Evolutionary conservation across 1,140 invertebrate genomes (phyloP), one percentile per base, ranked within the genome.

Genomic region (Diprion similis): DNA sequence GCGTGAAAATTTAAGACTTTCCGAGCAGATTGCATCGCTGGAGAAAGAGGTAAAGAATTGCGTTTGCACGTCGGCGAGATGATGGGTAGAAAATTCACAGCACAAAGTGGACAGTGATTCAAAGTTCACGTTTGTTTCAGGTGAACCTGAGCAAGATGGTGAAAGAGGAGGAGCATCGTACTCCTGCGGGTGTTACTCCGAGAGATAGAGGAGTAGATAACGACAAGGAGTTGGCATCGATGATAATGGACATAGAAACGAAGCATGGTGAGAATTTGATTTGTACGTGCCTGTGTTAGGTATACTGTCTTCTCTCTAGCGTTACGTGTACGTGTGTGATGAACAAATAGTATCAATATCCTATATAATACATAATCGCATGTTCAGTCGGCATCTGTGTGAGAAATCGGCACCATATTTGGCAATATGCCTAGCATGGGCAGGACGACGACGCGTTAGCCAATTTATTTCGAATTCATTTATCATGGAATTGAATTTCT

Each of bases 161-260:
- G 4, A 67, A 73, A 4, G 46, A 73, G 8, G 80, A 82, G 17
- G 80, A 85, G 66, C 77, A 73, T 46, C 77, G 80, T 73, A 73
- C 37, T 24, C 68, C 76, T 67, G 87, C 85, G 70, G 24, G 24
- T 37, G 89, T 79, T 76, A 89, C 88, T 73, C 89, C 84, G 79
- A 90, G 86, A n/a, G n/a, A n/a, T n/a, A n/a, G n/a, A 80, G 89
- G 90, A 87, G 82, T 88, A 83, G 79, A 83, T 66, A 88, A 85
- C 71, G 92, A 93, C 73, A 93, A 93, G 80, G 93, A 95, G 80
- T 79, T 94, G 46, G 89, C 92, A 13, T 90, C 92, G 6, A 91
- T 93, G 85, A 91, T 95, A 19, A 91, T 92, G 73, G 91, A 94
- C 71, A 92, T 95, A 90, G 94, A 95, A 79, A 91, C 91, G 45